phyloP scores from a whole-genome alignment of 2,113 vertebrate species.

The Tympanuchus pallidicinctus region DNA sequence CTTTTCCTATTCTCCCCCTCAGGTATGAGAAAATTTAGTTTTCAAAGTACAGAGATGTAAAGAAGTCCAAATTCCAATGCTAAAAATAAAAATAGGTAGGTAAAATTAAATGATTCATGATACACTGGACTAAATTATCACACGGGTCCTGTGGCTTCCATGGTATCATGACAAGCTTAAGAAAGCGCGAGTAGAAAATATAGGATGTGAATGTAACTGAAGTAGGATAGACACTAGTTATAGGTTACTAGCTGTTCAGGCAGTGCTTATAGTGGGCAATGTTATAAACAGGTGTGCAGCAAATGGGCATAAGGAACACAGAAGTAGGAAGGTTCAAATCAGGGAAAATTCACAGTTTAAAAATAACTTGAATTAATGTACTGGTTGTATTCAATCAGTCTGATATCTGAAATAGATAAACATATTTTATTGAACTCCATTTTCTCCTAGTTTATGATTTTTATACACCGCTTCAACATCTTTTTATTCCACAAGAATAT shows the following conservation, averaged over 20 bases:
- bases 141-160: not conserved
- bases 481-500: not conserved
- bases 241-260: not conserved
- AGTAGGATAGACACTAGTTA: not conserved
- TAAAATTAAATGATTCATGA: not conserved
- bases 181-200: not conserved
- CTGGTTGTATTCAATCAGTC: not conserved
- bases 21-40: not conserved
- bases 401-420: not conserved
- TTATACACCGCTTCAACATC: not conserved
- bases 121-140: not conserved
- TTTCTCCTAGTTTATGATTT: not conserved
- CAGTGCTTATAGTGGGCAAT: not conserved
- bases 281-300: not conserved
- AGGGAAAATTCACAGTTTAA: not conserved
- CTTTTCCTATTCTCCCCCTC: not conserved
- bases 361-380: not conserved
- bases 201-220: not conserved
- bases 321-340: not conserved
- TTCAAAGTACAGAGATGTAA: not conserved
- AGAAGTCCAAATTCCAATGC: not conserved
- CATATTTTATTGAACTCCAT: not conserved
- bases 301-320: not conserved
- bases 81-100: not conserved
- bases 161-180: not conserved